Evolutionary conservation across 2,113 vertebrate genomes (phyloP).

Genomic region (Onychorhynchus coronatus): DNA sequence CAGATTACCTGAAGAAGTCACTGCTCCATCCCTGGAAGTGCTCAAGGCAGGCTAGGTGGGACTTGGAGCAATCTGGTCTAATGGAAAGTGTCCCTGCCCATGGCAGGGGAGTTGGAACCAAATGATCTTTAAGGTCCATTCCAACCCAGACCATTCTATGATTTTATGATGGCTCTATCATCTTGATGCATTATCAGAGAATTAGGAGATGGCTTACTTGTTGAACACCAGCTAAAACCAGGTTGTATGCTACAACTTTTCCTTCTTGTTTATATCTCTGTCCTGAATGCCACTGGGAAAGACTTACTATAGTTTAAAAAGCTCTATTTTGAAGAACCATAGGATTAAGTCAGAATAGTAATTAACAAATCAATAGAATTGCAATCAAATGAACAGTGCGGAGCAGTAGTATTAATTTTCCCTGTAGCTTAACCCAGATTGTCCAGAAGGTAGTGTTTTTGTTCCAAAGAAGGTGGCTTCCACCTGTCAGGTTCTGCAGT

Average conservation of each 20-base stretch:
- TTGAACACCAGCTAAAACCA: constrained; percentile 35
- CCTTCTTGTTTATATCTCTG: background rate
- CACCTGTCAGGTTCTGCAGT: background rate
- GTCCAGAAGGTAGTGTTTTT: background rate
- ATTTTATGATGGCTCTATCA: background rate
- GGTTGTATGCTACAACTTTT: constrained; percentile 47
- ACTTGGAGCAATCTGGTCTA: background rate
- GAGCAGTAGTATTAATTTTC: background rate
- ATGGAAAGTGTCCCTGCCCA: background rate
- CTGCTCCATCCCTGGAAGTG: background rate
- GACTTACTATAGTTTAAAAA: background rate
- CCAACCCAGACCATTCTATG: background rate
- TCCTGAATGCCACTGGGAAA: background rate
- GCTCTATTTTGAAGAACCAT: background rate
- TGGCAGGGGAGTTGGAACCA: background rate
- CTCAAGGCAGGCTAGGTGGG: background rate
- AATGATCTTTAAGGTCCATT: background rate
- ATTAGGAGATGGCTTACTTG: background rate
- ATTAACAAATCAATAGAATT: background rate
- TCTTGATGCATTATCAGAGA: background rate
- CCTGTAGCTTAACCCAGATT: background rate
- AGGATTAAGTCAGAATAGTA: background rate
- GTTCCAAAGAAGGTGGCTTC: background rate
- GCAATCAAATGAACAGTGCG: background rate
- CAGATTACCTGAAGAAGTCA: background rate